Percentiles rank a stretch among this genome's conserved stretches.
Evolutionary conservation across 2,888 invertebrate species (phyloP).

Genomic region (Oligia strigilis): DNA sequence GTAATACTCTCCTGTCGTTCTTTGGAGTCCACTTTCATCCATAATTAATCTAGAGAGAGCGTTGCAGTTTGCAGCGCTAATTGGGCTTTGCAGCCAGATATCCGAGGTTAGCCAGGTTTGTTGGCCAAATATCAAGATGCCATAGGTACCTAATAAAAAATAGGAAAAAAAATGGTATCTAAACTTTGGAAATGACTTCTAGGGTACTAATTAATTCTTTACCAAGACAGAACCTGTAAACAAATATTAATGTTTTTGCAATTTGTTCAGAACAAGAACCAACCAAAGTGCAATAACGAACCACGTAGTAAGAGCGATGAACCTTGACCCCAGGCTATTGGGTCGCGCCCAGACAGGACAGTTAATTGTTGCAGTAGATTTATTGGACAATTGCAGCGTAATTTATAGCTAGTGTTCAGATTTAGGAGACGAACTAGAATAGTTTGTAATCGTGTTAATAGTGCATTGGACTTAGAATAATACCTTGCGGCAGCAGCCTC

Average conservation of each 20-base stretch:
- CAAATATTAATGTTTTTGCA: not conserved
- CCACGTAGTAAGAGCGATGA: constrained; percentile 6
- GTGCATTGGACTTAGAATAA: constrained; percentile 14
- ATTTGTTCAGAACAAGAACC: not conserved
- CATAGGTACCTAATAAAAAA: not conserved
- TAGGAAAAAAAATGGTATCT: not conserved
- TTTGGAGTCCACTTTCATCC: not conserved
- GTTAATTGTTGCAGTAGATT: constrained; percentile 52
- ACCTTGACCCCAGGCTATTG: constrained; percentile 44
- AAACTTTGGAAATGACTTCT: not conserved
- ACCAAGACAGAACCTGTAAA: not conserved
- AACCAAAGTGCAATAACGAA: not conserved
- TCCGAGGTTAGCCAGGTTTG: not conserved
- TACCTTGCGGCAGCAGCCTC: not conserved
- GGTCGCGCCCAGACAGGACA: constrained; percentile 27
- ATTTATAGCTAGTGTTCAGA: constrained; percentile 38
- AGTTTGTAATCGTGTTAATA: constrained; percentile 13
- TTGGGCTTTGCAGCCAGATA: not conserved
- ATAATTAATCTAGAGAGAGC: not conserved
- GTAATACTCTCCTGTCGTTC: not conserved
- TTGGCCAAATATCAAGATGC: not conserved
- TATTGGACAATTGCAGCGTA: constrained; percentile 43
- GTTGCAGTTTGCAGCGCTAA: not conserved
- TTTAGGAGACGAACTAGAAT: constrained; percentile 35
- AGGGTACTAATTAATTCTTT: not conserved